Evolutionary conservation across 2,797 vertebrate genomes (phyloP).

Genomic region (Takifugu rubripes): DNA sequence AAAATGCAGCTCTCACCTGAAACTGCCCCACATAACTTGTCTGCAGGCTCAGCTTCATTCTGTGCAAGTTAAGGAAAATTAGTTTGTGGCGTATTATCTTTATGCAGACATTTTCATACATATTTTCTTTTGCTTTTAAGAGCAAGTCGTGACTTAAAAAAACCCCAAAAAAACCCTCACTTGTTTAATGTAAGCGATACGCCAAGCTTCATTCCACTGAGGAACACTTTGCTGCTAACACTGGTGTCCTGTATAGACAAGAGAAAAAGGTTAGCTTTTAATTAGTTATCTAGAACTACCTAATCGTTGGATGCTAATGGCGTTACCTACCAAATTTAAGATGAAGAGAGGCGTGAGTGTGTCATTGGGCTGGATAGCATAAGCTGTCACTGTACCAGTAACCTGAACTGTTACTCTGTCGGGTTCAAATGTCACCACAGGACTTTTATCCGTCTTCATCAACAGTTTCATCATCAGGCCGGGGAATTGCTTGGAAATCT

Average conservation of each 20-base stretch:
- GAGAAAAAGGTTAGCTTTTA: neutral
- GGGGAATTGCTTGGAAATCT: conserved; percentile 71
- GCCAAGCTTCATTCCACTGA: conserved; percentile 56
- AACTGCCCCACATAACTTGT: conserved; percentile 73
- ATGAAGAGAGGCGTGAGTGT: conserved; percentile 72
- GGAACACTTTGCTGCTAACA: conserved; percentile 56
- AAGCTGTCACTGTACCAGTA: conserved; percentile 57
- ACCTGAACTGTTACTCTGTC: conserved; percentile 58
- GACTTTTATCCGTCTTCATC: conserved; percentile 49
- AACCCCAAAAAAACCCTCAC: conserved; percentile 67
- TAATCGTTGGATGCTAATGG: neutral
- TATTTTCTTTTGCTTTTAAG: conserved; percentile 3
- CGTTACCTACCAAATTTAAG: conserved; percentile 67
- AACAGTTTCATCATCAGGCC: conserved; percentile 72
- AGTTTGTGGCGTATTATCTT: conserved; percentile 7
- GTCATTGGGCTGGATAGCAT: conserved; percentile 69
- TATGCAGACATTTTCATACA: conserved; percentile 10
- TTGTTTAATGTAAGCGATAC: conserved; percentile 66
- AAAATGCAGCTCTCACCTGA: conserved; percentile 51
- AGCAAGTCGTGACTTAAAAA: neutral
- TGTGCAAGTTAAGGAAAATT: conserved; percentile 52
- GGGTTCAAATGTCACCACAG: conserved; percentile 51
- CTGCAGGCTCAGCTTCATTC: conserved; percentile 63
- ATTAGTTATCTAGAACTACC: neutral
- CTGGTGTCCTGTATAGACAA: conserved; percentile 58